phyloP scores from a whole-genome alignment of 2,113 vertebrate species.

The Cathartes aura region DNA sequence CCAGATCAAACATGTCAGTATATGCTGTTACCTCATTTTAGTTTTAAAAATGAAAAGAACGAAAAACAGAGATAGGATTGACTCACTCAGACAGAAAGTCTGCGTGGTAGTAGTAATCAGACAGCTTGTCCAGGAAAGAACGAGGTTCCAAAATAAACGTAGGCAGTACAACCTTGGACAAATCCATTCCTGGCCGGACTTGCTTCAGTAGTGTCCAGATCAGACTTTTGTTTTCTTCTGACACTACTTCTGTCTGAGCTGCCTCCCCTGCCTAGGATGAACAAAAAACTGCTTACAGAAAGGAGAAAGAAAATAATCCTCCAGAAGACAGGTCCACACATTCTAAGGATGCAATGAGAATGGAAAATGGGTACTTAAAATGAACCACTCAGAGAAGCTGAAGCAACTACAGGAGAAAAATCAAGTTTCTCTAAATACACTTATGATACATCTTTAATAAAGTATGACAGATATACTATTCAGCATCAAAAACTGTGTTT shows the following conservation, averaged over 20 bases:
- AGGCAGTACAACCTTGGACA: conserved; percentile 97
- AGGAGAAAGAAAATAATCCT: background rate
- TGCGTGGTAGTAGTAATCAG: conserved; percentile 98
- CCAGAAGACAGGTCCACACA: background rate
- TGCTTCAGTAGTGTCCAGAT: conserved; percentile 99
- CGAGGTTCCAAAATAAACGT: conserved; percentile 97
- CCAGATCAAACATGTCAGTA: background rate
- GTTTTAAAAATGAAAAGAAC: background rate
- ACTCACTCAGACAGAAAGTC: conserved; percentile 96
- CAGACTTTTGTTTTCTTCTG: conserved; percentile 97
- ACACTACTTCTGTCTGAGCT: conserved; percentile 96
- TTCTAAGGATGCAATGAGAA: background rate
- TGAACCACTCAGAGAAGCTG: background rate
- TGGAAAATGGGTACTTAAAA: background rate
- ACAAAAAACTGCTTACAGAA: conserved; percentile 6
- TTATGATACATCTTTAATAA: background rate
- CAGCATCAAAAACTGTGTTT: background rate
- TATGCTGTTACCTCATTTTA: background rate
- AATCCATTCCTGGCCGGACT: conserved; percentile 96
- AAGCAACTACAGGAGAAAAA: background rate
- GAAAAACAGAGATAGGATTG: background rate
- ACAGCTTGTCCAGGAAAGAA: conserved; percentile 97
- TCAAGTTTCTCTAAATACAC: background rate
- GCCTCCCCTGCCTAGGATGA: conserved; percentile 91
- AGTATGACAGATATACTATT: background rate